Base-by-base conservation (phyloP, 2,888 invertebrate species). In the Pandemis cinnamomeana region DNA sequence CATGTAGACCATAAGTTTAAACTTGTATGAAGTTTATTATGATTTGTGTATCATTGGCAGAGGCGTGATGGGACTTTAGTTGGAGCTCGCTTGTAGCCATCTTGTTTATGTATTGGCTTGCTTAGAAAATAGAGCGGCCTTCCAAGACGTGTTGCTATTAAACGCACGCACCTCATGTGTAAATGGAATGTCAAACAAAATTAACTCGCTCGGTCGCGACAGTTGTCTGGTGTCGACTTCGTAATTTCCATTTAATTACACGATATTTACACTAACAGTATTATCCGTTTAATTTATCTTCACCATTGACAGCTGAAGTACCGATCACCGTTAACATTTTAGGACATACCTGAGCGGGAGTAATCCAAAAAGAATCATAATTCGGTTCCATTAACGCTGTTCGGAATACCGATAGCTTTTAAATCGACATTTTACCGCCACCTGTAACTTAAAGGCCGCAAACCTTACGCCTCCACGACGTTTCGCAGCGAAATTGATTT, bases 401-500 rank as follows among this genome's bases (percentile, higher is more conserved):
- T 84, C 80, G 77, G 77, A 80, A 80, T 80, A 78, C 80, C 81
- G 80, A 84, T 84, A 83, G 83, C 81, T 83, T 87, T 88, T 86
- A 84, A 85, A 86, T 84, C 81, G 83, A 80, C 83, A 85, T 82
- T 77, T 81, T 80, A 76, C 81, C 81, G 80, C 83, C 90, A 91
- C 90, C 88, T 91, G 90, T 88, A 86, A 86, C 85, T 89, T 84
- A 85, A 89, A 85, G 83, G 83, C 86, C 80, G 86, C 88, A 86
- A 89, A 87, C 85, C 84, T 89, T 87, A 90, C 92, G 92, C 92
- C 92, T 90, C 89, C 89, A 83, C 89, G 89, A 91, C 87, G 90
- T 89, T 90, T 89, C 86, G 87, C 86, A 86, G 89, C 89, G 88
- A 93, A 93, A 94, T 94, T 93, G 93, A 94, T 93, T 93, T 89